Percentiles rank a stretch among this genome's conserved stretches.
These are phyloP conservation scores for Polyboroides typus DNA, from an alignment of 2,797 vertebrate genomes.

Conservation along the genomic window DNA sequence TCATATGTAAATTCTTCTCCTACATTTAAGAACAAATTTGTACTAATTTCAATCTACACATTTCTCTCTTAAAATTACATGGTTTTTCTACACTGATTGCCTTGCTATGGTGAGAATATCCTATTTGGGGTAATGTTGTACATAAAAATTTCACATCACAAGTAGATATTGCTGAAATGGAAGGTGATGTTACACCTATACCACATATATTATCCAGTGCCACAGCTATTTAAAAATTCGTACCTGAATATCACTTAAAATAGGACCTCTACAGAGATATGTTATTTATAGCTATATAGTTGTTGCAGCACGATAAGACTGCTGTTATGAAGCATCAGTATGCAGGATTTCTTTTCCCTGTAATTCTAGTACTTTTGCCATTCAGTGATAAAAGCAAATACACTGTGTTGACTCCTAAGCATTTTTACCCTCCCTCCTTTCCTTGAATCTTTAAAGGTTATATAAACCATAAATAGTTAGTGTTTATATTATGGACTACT, in stretches of 20 bases:
- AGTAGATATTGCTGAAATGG: neutral
- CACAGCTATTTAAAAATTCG: neutral
- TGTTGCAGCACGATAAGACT: neutral
- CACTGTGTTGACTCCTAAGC: neutral
- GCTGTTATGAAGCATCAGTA: neutral
- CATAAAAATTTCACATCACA: neutral
- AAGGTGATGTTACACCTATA: neutral
- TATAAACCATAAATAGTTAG: neutral
- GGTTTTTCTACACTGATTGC: neutral
- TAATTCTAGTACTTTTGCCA: neutral
- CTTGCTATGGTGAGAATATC: conserved; percentile 5
- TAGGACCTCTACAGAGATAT: neutral
- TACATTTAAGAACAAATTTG: neutral
- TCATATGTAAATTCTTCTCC: neutral
- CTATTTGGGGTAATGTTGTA: neutral
- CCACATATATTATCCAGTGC: neutral
- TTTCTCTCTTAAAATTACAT: neutral
- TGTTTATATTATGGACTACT: neutral
- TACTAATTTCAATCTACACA: neutral
- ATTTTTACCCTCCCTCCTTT: neutral
- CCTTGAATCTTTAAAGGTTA: conserved; percentile 17
- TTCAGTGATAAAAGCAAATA: neutral
- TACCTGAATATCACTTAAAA: neutral
- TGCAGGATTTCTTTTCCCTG: neutral
- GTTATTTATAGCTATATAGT: neutral